Conservation (phyloP, 2,797 vertebrate genomes). For the Oreochromis mossambicus region DNA sequence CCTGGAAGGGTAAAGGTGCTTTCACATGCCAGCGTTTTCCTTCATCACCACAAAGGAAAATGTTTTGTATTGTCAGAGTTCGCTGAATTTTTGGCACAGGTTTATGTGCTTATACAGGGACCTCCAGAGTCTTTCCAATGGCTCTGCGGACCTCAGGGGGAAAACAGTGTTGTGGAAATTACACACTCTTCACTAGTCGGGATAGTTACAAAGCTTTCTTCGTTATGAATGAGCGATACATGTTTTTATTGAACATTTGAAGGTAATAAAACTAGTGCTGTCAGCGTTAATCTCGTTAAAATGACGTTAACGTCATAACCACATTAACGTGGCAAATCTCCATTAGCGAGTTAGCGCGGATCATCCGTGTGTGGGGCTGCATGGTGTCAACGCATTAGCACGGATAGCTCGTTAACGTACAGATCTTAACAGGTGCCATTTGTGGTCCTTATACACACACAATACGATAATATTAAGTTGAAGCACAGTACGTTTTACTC, state of each 20-base stretch:
- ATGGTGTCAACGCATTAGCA: too few species aligned
- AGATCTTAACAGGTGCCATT: too few species aligned
- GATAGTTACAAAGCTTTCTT: not conserved
- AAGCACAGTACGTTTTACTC: too few species aligned
- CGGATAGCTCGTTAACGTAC: too few species aligned
- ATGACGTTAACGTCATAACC: too few species aligned
- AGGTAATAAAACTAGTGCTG: not conserved
- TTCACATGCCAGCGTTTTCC: not conserved
- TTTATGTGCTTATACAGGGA: not conserved
- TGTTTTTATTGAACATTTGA: not conserved
- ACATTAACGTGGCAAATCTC: too few species aligned
- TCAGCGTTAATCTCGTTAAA: too few species aligned
- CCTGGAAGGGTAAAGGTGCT: not conserved
- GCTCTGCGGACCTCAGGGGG: not conserved
- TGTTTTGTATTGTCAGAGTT: not conserved
- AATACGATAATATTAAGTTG: too few species aligned
- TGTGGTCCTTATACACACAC: too few species aligned
- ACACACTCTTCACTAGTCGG: not conserved
- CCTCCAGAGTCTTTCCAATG: not conserved
- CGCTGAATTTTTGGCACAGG: not conserved
- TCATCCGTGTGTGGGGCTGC: too few species aligned
- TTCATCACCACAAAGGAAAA: not conserved
- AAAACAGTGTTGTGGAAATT: not conserved
- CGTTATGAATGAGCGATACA: not conserved
- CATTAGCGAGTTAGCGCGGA: too few species aligned